Conservation (phyloP, 2,888 invertebrate genomes). For the Leptopilina drosophilae region DNA sequence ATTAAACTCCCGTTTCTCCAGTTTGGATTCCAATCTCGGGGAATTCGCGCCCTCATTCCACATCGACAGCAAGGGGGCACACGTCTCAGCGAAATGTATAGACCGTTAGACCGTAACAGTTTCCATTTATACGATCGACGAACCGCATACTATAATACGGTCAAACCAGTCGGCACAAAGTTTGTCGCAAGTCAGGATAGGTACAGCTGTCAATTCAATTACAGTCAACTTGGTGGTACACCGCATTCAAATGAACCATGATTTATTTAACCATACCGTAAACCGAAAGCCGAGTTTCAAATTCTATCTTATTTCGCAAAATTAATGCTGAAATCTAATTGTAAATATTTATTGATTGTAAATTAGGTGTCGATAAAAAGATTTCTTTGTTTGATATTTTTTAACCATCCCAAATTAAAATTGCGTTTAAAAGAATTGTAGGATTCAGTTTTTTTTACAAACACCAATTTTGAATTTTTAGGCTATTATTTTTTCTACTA, state of each 20-base stretch:
- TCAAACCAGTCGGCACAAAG: constrained; percentile 66
- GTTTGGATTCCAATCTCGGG: constrained; percentile 58
- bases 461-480: too few species aligned
- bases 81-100: constrained; percentile 46
- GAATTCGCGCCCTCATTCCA: constrained; percentile 50
- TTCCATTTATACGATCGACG: constrained; percentile 55
- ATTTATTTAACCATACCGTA: constrained; percentile 51
- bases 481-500: too few species aligned
- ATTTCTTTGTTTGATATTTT: too few species aligned
- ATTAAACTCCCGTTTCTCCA: constrained; percentile 60
- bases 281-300: background rate
- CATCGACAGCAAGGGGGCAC: constrained; percentile 46
- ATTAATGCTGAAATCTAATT: background rate
- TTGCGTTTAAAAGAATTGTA: too few species aligned
- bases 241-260: constrained; percentile 69
- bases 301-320: background rate
- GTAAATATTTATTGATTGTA: too few species aligned
- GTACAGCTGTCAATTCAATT: constrained; percentile 69
- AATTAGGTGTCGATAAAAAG: too few species aligned
- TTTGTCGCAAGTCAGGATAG: constrained; percentile 61
- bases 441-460: too few species aligned
- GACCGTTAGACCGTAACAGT: constrained; percentile 50
- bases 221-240: constrained; percentile 67
- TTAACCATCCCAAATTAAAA: too few species aligned
- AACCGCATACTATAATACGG: constrained; percentile 62